Evolutionary conservation across 2,888 invertebrate species (phyloP), one percentile per base, ranked within the genome.

Genomic region (Xestia ashworthii): DNA sequence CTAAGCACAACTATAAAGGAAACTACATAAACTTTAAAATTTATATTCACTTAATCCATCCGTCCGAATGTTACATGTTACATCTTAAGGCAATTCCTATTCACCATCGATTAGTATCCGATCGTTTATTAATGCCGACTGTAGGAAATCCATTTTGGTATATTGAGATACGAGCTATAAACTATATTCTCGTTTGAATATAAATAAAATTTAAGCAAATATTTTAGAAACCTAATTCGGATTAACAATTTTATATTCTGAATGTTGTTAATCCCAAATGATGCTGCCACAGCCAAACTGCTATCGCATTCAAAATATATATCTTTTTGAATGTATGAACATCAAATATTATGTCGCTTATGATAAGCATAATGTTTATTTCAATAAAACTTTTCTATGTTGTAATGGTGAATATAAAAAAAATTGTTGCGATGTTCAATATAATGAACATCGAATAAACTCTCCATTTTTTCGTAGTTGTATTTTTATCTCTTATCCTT

Each of bases 161-260:
- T 91, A 90, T 92, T 92, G 89, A 91, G 89, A 92, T 92, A 90
- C 89, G 91, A 90, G 81, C 89, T 85, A 93, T 94, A 93, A 93
- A 91, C 82, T 88, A 90, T 89, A 90, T 92, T 87, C 88, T 89
- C 87, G 91, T 92, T 91, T 92, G 91, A 93, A 93, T 93, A 92
- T 92, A 93, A 93, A 93, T 94, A 91, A 91, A 91, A 92, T 90
- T 90, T 92, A 92, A 91, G 92, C 92, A 93, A 93, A 93, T 92
- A 93, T 91, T 91, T 89, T 89, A 80, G 80, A 89, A 88, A 87
- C 80, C 83, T 87, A 89, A 88, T 89, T 89, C 87, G 87, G 84
- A 89, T 89, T 86, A 85, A 80, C 81, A 72, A 86, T 88, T 88
- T 87, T 80, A 88, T 87, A 85, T 85, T 81, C 81, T 76, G 71